Evolutionary conservation across 2,113 vertebrate genomes (phyloP).

Genomic region (Menura novaehollandiae): DNA sequence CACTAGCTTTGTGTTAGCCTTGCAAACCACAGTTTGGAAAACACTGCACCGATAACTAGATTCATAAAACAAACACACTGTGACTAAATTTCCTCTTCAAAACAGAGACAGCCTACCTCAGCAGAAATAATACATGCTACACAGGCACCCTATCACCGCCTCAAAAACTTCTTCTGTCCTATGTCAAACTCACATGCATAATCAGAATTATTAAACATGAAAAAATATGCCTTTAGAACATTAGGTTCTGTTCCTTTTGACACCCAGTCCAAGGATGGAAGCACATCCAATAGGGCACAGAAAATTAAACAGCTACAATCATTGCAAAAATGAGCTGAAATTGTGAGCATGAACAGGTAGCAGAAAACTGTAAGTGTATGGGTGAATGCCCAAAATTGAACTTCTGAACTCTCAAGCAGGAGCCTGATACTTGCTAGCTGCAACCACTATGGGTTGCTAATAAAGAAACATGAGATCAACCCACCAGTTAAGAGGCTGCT

Average conservation of each 20-base stretch:
- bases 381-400: background rate
- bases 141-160: background rate
- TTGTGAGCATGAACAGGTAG: background rate
- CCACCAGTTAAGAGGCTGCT: background rate
- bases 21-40: background rate
- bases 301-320: background rate
- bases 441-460: background rate
- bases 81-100: background rate
- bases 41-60: background rate
- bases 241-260: background rate
- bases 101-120: background rate
- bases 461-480: background rate
- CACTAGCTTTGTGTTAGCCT: background rate
- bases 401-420: background rate
- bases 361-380: background rate
- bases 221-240: background rate
- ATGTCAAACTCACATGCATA: background rate
- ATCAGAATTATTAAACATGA: background rate
- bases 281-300: accelerated
- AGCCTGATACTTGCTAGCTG: background rate
- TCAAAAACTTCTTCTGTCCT: background rate
- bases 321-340: background rate
- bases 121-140: background rate
- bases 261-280: background rate
- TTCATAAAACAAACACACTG: background rate